Conservation (phyloP, 2,888 invertebrate genomes). For the Volucella inflata region DNA sequence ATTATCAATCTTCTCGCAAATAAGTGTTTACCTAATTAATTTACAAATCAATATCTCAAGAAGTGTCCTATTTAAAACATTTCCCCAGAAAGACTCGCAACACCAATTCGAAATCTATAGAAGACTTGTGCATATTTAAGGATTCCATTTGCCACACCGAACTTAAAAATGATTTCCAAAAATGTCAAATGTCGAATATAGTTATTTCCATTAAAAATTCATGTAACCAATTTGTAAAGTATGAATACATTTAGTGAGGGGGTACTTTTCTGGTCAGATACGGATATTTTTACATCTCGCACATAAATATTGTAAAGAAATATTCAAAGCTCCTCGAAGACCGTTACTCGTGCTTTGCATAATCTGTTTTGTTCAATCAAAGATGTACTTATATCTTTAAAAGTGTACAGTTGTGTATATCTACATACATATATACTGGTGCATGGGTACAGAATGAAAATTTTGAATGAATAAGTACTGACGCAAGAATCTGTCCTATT, state of each 20-base stretch:
- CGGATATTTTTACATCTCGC: conserved; percentile 37
- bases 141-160: too few relatives aligned
- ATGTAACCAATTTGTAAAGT: conserved; percentile 30
- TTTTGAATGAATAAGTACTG: conserved; percentile 32
- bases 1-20: too few relatives aligned
- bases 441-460: not conserved
- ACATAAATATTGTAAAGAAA: conserved; percentile 52
- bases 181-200: not conserved
- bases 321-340: conserved; percentile 29
- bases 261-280: conserved; percentile 38
- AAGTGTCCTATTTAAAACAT: too few relatives aligned
- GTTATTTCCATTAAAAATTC: conserved; percentile 16
- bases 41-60: too few relatives aligned
- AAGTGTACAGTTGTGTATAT: not conserved
- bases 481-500: conserved; percentile 59
- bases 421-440: conserved; percentile 2
- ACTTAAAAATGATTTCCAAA: not conserved
- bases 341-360: conserved; percentile 29
- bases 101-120: too few relatives aligned
- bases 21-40: too few relatives aligned
- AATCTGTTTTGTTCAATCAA: conserved; percentile 23
- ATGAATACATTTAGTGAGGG: conserved; percentile 24
- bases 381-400: not conserved
- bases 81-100: too few relatives aligned
- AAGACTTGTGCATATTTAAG: too few relatives aligned